phyloP scores from a whole-genome alignment of 2,797 vertebrate genomes.

The Carduelis carduelis region DNA sequence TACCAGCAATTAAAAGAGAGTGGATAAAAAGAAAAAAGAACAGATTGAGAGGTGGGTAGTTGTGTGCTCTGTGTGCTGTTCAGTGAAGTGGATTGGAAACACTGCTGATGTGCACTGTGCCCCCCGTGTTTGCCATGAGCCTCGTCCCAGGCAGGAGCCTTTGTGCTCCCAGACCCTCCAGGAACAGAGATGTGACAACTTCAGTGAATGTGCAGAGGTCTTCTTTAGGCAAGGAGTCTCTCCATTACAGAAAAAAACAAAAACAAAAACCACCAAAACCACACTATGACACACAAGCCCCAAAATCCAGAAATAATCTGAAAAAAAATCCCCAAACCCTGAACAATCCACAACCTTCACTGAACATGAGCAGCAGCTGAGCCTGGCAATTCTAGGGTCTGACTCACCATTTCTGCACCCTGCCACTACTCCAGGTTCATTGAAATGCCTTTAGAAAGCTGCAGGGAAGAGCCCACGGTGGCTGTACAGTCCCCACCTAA shows the following conservation, averaged over 20 bases:
- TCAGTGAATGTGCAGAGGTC: rapidly evolving
- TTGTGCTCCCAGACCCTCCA: not conserved
- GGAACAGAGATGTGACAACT: not conserved
- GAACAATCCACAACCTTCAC: not conserved
- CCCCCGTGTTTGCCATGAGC: not conserved
- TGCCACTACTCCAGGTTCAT: not conserved
- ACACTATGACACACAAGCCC: not conserved
- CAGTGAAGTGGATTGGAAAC: not conserved
- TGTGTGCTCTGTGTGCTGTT: not conserved
- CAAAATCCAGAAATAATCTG: not conserved
- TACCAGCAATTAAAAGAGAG: not conserved
- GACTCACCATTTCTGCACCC: not conserved
- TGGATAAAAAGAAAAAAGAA: not conserved
- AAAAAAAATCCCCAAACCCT: not conserved
- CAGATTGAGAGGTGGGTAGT: not conserved
- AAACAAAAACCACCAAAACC: not conserved
- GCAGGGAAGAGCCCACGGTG: rapidly evolving
- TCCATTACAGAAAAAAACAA: not conserved
- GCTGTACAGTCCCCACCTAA: not conserved
- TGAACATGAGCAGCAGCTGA: not conserved
- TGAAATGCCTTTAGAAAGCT: not conserved
- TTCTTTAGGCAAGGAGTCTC: not conserved
- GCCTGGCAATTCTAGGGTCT: not conserved
- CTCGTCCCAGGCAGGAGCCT: not conserved
- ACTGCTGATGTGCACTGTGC: not conserved